Percentiles rank a stretch among this genome's conserved stretches.
Evolutionary conservation across 1,140 invertebrate species (phyloP).

Genomic region (Lepidurus couesii): DNA sequence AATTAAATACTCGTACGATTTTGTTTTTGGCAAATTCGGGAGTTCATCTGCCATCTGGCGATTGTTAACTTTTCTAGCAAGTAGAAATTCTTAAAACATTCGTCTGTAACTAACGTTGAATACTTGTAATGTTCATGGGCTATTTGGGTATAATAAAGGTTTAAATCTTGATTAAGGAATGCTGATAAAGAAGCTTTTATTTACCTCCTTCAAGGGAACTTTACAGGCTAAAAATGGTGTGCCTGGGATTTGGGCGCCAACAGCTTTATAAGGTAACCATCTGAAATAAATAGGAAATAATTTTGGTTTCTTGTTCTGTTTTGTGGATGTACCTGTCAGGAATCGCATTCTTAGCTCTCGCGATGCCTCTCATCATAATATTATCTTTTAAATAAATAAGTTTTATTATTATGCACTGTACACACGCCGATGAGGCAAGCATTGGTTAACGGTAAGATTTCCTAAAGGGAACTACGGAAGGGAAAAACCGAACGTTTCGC

Average conservation of each 20-base stretch:
- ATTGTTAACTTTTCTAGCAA: too few relatives aligned
- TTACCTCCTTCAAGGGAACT: slow-evolving; percentile 65
- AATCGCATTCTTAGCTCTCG: not conserved
- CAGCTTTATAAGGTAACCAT: slow-evolving; percentile 61
- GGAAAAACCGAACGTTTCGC: too few relatives aligned
- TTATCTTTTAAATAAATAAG: not conserved
- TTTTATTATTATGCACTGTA: not conserved
- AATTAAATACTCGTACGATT: too few relatives aligned
- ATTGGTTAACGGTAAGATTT: too few relatives aligned
- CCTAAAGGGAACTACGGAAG: too few relatives aligned
- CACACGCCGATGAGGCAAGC: not conserved
- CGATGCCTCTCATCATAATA: not conserved
- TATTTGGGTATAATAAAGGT: too few relatives aligned
- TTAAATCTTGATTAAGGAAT: not conserved
- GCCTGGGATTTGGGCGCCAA: slow-evolving; percentile 57
- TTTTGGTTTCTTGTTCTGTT: not conserved
- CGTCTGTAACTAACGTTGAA: too few relatives aligned
- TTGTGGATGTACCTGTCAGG: slow-evolving; percentile 8
- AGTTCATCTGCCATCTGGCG: too few relatives aligned
- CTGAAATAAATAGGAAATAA: slow-evolving; percentile 45
- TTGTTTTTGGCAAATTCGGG: too few relatives aligned
- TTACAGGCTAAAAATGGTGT: slow-evolving; percentile 70
- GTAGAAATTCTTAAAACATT: too few relatives aligned
- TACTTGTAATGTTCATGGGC: too few relatives aligned
- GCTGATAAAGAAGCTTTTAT: slow-evolving; percentile 36